Percentiles rank a stretch among this genome's conserved stretches.
phyloP scores from a whole-genome alignment of 2,113 vertebrate genomes.

The Cryptoleucopteryx plumbea region DNA sequence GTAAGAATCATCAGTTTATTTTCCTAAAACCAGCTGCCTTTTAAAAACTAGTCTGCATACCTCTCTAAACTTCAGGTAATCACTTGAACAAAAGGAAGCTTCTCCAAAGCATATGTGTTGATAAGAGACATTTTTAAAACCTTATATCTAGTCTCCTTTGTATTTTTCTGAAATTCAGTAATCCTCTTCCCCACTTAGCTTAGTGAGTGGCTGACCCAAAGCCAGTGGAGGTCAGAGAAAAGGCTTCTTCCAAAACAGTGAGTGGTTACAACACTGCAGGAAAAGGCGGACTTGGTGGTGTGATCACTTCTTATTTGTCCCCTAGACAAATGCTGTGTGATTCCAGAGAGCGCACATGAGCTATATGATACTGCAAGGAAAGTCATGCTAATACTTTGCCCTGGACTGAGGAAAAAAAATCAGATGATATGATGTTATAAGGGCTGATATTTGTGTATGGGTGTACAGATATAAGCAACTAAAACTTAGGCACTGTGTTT shows the following conservation, averaged over 20 bases:
- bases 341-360: not conserved
- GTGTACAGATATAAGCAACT: not conserved
- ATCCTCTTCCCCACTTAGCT: slow-evolving; percentile 40
- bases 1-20: not conserved
- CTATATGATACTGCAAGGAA: not conserved
- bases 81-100: slow-evolving; percentile 20
- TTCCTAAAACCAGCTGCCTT: not conserved
- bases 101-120: slow-evolving; percentile 15
- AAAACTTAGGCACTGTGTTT: not conserved
- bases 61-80: not conserved
- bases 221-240: slow-evolving; percentile 32
- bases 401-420: not conserved
- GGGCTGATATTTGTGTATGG: not conserved
- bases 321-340: not conserved
- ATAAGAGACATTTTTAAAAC: slow-evolving; percentile 33
- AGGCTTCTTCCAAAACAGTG: not conserved
- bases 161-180: slow-evolving; percentile 57
- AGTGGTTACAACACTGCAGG: not conserved
- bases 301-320: not conserved
- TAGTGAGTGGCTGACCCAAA: slow-evolving; percentile 50
- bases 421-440: not conserved
- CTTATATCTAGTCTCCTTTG: slow-evolving; percentile 26
- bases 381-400: not conserved
- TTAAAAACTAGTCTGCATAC: not conserved
- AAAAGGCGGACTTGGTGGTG: not conserved